These are phyloP conservation scores for Hemibagrus guttatus DNA, from an alignment of 2,797 vertebrate species.

Conservation along the genomic window DNA sequence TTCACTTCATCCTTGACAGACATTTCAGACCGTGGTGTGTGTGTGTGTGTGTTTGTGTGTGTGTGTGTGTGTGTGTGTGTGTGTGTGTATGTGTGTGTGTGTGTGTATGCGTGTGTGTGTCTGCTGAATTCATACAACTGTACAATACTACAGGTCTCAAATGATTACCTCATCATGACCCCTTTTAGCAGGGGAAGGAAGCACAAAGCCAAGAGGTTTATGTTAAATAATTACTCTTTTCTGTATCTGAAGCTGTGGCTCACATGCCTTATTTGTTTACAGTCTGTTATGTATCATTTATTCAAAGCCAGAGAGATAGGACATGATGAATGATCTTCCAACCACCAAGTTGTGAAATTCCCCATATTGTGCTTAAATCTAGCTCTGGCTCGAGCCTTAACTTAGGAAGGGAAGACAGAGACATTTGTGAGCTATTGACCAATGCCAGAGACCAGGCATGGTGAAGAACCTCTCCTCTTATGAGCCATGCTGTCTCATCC, in stretches of 20 bases:
- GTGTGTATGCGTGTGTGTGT: conserved; percentile 1
- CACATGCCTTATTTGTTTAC: conserved; percentile 11
- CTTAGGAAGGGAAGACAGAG: conserved; percentile 28
- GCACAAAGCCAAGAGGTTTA: conserved; percentile 50
- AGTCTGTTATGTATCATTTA: background rate
- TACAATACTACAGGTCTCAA: conserved; percentile 49
- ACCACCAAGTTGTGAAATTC: conserved; percentile 15
- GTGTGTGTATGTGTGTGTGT: background rate
- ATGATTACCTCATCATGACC: conserved; percentile 64
- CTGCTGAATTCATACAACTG: conserved; percentile 13
- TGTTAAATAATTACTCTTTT: conserved; percentile 29
- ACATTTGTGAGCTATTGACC: conserved; percentile 45
- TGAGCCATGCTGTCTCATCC: conserved; percentile 59
- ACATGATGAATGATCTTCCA: background rate
- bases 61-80: conserved; percentile 7
- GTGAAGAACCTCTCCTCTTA: conserved; percentile 43
- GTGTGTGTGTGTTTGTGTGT: conserved; percentile 16
- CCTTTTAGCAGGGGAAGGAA: conserved; percentile 59
- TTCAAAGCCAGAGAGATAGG: conserved; percentile 13
- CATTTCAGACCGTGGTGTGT: conserved; percentile 40
- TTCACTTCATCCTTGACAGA: conserved; percentile 62
- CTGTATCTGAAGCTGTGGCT: conserved; percentile 3
- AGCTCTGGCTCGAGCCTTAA: background rate
- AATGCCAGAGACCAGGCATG: conserved; percentile 31
- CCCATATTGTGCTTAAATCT: background rate